A percentile compares a stretch with the other conserved stretches of the same genome.
Conservation (phyloP, 1,140 invertebrate species). For the Nephotettix cincticeps region DNA sequence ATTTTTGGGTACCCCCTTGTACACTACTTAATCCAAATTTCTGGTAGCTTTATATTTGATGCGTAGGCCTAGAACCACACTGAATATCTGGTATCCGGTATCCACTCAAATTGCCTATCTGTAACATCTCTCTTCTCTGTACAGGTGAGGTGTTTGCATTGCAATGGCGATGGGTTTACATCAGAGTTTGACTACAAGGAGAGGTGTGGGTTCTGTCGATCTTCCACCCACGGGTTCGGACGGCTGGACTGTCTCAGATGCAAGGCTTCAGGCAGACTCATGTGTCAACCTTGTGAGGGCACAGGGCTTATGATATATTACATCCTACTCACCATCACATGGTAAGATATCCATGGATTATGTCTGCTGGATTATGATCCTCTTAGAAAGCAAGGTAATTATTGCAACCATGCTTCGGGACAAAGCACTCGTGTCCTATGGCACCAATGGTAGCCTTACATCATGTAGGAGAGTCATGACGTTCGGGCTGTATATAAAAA, state of each 20-base stretch:
- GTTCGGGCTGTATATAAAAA: too few relatives aligned
- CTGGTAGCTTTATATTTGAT: neutral
- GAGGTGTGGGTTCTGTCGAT: constrained; percentile 51
- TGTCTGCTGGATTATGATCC: too few relatives aligned
- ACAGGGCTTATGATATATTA: constrained; percentile 54
- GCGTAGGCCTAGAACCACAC: neutral
- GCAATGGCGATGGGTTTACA: constrained; percentile 51
- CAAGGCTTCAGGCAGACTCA: constrained; percentile 50
- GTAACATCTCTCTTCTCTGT: neutral
- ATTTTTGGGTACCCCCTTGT: neutral
- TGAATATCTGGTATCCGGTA: neutral
- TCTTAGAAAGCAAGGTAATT: too few relatives aligned
- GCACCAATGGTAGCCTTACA: too few relatives aligned
- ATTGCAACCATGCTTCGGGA: too few relatives aligned
- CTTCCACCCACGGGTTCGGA: constrained; percentile 48
- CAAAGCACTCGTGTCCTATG: too few relatives aligned
- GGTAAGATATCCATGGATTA: too few relatives aligned
- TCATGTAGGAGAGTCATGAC: too few relatives aligned
- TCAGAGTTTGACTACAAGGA: constrained; percentile 48
- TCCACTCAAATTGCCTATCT: neutral
- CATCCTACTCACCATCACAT: constrained; percentile 53
- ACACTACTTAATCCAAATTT: neutral
- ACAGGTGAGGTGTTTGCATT: constrained; percentile 48
- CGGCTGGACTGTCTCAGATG: constrained; percentile 51
- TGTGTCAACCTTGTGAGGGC: constrained; percentile 51